These are phyloP conservation scores for Pelusios castaneus DNA, from an alignment of 2,113 vertebrate genomes.

Conservation along the genomic window DNA sequence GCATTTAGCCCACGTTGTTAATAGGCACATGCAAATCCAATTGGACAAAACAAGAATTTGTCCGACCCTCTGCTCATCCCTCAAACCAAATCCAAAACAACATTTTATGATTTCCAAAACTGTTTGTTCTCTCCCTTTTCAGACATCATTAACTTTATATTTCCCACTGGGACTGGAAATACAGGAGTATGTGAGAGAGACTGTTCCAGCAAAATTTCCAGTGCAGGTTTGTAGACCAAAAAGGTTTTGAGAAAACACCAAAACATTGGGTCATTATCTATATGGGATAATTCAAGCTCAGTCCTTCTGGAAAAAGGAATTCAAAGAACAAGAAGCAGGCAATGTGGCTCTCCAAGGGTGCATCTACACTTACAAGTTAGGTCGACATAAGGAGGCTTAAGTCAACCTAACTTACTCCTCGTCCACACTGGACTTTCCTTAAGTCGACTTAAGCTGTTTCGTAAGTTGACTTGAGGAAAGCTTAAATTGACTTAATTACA, in stretches of 20 bases:
- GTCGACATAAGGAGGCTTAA: no score
- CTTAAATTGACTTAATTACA: no score
- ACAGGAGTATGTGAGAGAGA: background rate
- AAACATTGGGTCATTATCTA: background rate
- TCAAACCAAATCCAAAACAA: background rate
- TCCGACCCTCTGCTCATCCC: background rate
- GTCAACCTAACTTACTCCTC: no score
- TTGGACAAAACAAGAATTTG: constrained; percentile 2
- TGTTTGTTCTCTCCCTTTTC: background rate
- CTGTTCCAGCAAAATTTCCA: background rate
- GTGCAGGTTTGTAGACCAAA: background rate
- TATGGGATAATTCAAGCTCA: background rate
- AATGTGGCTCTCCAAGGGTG: background rate
- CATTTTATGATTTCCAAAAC: background rate
- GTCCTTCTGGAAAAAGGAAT: background rate
- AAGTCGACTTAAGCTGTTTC: no score
- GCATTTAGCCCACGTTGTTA: constrained; percentile 38
- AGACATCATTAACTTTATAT: background rate
- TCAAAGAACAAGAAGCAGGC: background rate
- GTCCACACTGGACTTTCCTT: no score
- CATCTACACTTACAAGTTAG: no score
- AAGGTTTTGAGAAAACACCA: background rate
- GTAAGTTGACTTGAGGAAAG: no score
- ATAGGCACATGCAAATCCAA: constrained; percentile 25
- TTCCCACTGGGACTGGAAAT: background rate